Conservation (phyloP, 2,113 vertebrate species). For the Oplegnathus fasciatus region DNA sequence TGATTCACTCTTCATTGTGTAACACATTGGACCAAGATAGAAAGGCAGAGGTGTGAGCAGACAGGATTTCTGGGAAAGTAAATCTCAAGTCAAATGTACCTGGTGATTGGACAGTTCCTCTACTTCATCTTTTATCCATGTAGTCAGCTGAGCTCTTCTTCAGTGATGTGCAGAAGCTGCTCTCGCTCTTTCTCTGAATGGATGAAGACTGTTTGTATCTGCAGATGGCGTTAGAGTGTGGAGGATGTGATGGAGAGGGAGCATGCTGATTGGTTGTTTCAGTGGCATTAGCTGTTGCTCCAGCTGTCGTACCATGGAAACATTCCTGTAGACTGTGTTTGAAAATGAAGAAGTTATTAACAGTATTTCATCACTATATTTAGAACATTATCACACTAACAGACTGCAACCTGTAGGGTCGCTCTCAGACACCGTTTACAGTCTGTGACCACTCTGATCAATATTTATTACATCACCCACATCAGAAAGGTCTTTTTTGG, state of each 20-base stretch:
- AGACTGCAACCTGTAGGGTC: too few species aligned
- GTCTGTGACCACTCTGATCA: too few species aligned
- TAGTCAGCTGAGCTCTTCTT: not conserved
- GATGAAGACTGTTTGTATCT: not conserved
- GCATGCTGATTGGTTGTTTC: not conserved
- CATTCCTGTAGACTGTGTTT: too few species aligned
- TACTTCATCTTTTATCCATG: not conserved
- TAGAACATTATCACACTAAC: too few species aligned
- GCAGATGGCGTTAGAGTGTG: not conserved
- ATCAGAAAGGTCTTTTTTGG: too few species aligned
- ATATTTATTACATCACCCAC: too few species aligned
- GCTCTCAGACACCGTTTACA: too few species aligned
- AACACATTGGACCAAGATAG: not conserved
- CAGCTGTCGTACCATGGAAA: too few species aligned
- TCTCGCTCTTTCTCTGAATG: too few species aligned
- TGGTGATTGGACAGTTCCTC: not conserved
- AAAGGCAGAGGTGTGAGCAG: not conserved
- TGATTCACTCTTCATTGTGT: not conserved
- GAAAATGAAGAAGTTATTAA: too few species aligned
- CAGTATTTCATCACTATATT: too few species aligned
- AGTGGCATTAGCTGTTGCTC: not conserved
- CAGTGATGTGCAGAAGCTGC: not conserved
- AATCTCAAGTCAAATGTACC: not conserved
- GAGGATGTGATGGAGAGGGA: not conserved
- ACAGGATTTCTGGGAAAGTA: conserved; percentile 4